A percentile compares a stretch with the other conserved stretches of the same genome.
Conservation (phyloP, 1,140 invertebrate genomes). For the Pseudomyrmex sp. region DNA sequence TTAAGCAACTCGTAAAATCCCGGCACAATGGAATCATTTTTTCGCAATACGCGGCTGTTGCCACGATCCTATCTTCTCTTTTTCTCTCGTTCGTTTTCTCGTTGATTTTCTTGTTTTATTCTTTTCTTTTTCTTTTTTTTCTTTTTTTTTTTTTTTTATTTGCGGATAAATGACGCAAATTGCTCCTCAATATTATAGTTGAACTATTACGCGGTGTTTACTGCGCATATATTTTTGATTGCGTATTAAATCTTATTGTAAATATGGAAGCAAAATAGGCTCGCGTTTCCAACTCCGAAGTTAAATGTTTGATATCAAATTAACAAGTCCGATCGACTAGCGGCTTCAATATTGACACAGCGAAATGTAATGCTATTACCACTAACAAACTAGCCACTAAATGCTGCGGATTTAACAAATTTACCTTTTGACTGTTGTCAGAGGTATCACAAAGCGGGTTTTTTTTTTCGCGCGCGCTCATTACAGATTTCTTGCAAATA, state of each 20-base stretch:
- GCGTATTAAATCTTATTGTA: slow-evolving; percentile 50
- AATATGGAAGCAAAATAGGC: slow-evolving; percentile 56
- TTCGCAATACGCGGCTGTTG: slow-evolving; percentile 52
- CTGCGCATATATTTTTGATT: neutral
- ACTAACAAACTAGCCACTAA: slow-evolving; percentile 50
- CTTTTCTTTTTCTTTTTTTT: neutral
- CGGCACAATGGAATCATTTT: slow-evolving; percentile 83
- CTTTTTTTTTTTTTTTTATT: neutral
- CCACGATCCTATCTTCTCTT: neutral
- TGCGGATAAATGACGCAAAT: neutral
- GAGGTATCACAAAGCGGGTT: slow-evolving; percentile 7
- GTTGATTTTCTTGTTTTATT: neutral
- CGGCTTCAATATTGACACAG: slow-evolving; percentile 59
- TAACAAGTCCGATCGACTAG: slow-evolving; percentile 60
- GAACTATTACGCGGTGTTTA: neutral
- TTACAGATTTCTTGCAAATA: neutral
- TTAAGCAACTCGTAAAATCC: slow-evolving; percentile 84
- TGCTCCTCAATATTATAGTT: slow-evolving; percentile 7
- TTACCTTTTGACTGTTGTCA: slow-evolving; percentile 31
- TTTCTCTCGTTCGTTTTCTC: neutral
- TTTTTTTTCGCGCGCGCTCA: neutral
- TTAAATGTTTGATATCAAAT: slow-evolving; percentile 63
- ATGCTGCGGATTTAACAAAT: slow-evolving; percentile 59
- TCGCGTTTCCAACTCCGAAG: slow-evolving; percentile 29
- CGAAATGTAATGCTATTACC: slow-evolving; percentile 58